Evolutionary conservation across 2,888 invertebrate species (phyloP).

Genomic region (Sicus ferrugineus): DNA sequence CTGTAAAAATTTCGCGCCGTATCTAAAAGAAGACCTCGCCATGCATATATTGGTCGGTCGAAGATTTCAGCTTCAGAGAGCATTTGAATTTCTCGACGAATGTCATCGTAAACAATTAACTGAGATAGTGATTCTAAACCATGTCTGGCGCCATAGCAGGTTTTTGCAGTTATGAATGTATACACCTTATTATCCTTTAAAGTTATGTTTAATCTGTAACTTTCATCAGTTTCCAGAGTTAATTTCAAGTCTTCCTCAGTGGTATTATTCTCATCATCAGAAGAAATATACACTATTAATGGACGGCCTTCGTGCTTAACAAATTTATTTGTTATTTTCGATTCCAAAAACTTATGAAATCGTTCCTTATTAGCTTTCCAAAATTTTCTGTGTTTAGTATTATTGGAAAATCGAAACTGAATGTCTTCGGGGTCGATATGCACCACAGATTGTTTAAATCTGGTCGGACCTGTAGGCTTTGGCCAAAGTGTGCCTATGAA

Average conservation of each 20-base stretch:
- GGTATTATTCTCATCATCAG: slow-evolving; percentile 46
- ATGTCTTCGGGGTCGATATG: slow-evolving; percentile 64
- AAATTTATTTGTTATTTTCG: slow-evolving; percentile 54
- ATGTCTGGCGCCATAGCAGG: slow-evolving; percentile 72
- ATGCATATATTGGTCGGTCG: slow-evolving; percentile 86
- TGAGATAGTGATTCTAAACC: slow-evolving; percentile 69
- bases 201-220: slow-evolving; percentile 60
- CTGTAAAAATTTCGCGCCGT: slow-evolving; percentile 88
- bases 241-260: slow-evolving; percentile 51
- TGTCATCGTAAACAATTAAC: slow-evolving; percentile 62
- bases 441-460: slow-evolving; percentile 62
- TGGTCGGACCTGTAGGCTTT: slow-evolving; percentile 65
- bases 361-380: slow-evolving; percentile 62
- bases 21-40: slow-evolving; percentile 89
- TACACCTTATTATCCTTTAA: slow-evolving; percentile 57
- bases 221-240: slow-evolving; percentile 68
- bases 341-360: slow-evolving; percentile 56
- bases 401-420: slow-evolving; percentile 52
- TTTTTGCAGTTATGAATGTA: slow-evolving; percentile 67
- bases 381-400: slow-evolving; percentile 47
- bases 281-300: slow-evolving; percentile 60
- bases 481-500: slow-evolving; percentile 66
- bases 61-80: slow-evolving; percentile 70
- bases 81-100: slow-evolving; percentile 67
- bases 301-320: slow-evolving; percentile 64